Evolutionary conservation across 2,797 vertebrate species (phyloP).

Genomic region (Pygocentrus nattereri): DNA sequence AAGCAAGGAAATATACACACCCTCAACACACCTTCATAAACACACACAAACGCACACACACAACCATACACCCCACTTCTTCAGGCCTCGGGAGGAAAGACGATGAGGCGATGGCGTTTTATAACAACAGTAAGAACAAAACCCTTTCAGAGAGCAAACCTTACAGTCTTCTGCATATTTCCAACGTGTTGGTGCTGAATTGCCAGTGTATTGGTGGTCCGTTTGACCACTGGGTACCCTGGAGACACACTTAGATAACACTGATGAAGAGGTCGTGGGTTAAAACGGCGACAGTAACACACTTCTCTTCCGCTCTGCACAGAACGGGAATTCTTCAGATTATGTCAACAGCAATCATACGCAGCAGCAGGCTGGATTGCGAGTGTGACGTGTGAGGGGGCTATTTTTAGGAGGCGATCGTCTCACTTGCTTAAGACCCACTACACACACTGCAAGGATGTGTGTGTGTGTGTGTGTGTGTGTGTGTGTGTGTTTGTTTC

Average conservation of each 20-base stretch:
- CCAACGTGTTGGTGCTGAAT: not conserved
- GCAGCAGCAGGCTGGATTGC: slow-evolving; percentile 40
- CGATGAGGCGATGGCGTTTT: too few relatives aligned
- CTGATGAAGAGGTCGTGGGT: not conserved
- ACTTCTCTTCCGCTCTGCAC: not conserved
- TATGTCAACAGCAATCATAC: slow-evolving; percentile 46
- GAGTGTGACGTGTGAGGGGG: slow-evolving; percentile 19
- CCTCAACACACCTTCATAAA: too few relatives aligned
- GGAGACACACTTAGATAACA: not conserved
- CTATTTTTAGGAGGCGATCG: slow-evolving; percentile 54
- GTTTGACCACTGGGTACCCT: not conserved
- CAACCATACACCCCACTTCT: not conserved
- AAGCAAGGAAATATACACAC: too few relatives aligned
- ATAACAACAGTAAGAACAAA: too few relatives aligned
- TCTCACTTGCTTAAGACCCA: slow-evolving; percentile 21
- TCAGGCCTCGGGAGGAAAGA: not conserved
- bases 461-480: slow-evolving; percentile 2
- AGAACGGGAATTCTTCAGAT: slow-evolving; percentile 52
- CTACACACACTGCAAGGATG: not conserved
- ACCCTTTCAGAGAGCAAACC: too few relatives aligned
- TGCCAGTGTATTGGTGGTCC: not conserved
- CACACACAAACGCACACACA: too few relatives aligned
- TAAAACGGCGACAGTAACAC: not conserved
- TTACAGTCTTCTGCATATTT: not conserved
- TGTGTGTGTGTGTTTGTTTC: slow-evolving; percentile 12